Evolutionary conservation across 2,797 vertebrate species (phyloP).

Genomic region (Cephalopachus bancanus): DNA sequence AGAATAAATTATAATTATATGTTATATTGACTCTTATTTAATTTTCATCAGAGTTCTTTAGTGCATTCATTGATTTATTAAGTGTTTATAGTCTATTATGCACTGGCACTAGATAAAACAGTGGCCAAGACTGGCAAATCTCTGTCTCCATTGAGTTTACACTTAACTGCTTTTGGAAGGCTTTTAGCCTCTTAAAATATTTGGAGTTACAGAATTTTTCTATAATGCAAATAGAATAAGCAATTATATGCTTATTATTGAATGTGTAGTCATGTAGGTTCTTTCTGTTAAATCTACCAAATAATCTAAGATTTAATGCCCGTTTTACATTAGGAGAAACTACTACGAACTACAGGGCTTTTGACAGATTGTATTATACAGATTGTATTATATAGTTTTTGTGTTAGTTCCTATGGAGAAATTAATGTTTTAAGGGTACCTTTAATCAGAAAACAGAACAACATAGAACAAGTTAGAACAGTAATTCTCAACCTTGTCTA

Average conservation of each 20-base stretch:
- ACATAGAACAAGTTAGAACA: background rate
- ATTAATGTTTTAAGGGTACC: conserved; percentile 28
- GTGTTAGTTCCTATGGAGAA: background rate
- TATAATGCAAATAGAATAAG: background rate
- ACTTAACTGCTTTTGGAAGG: background rate
- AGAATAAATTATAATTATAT: background rate
- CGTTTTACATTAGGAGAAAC: background rate
- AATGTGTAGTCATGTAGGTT: conserved; percentile 20
- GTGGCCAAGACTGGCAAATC: background rate
- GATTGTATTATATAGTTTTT: conserved; percentile 13
- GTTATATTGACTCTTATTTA: background rate
- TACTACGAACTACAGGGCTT: background rate
- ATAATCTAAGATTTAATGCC: conserved; percentile 2
- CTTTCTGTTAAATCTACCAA: background rate
- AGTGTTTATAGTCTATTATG: background rate
- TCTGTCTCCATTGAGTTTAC: background rate
- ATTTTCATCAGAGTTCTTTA: background rate
- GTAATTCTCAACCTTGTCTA: background rate
- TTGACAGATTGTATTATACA: background rate
- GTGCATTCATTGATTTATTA: background rate
- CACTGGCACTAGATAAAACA: background rate
- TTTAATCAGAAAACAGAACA: background rate
- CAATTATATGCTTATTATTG: background rate
- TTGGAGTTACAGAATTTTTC: background rate
- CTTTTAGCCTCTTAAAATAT: background rate